Conservation (phyloP, 2,113 vertebrate genomes). For the Megaceryle maxima region DNA sequence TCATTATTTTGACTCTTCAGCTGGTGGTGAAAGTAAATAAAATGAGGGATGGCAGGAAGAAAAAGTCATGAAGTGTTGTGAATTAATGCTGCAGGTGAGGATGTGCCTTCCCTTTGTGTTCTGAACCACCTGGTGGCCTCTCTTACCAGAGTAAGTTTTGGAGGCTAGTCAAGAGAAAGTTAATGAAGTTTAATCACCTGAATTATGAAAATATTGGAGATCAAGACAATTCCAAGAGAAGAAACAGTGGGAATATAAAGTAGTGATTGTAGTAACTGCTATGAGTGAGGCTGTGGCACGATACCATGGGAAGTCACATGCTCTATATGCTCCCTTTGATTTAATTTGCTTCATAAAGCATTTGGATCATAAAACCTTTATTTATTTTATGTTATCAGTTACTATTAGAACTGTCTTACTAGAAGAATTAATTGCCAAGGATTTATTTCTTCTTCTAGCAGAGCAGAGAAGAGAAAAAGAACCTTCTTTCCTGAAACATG, state of each 20-base stretch:
- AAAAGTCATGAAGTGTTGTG: not conserved
- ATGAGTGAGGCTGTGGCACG: not conserved
- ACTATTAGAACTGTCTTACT: not conserved
- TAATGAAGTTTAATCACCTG: not conserved
- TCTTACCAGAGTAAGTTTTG: not conserved
- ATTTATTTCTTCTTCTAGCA: conserved; percentile 62
- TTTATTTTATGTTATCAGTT: not conserved
- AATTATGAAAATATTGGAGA: not conserved
- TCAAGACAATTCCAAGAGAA: not conserved
- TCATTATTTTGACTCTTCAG: not conserved
- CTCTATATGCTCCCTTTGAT: not conserved
- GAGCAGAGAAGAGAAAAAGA: conserved; percentile 87
- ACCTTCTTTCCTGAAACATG: conserved; percentile 94
- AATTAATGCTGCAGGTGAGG: not conserved
- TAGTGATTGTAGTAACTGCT: not conserved
- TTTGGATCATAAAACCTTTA: not conserved
- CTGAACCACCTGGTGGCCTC: not conserved
- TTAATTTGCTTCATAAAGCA: not conserved
- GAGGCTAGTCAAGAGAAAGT: not conserved
- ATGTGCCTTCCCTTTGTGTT: not conserved
- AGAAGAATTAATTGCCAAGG: not conserved
- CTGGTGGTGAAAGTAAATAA: not conserved
- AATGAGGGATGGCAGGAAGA: not conserved
- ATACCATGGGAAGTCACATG: not conserved
- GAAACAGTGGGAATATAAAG: not conserved